Evolutionary conservation across 2,113 vertebrate species (phyloP).

Genomic region (human): GRCh38 chr12:66353501-66354000

Average conservation of each 20-base stretch:
- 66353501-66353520: conserved; percentile 95
- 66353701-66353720: background rate
- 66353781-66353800: background rate
- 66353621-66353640: background rate
- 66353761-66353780: background rate
- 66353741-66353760: background rate
- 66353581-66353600: background rate
- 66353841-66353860: background rate
- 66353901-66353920: background rate
- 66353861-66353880: background rate
- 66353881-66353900: background rate
- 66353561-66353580: conserved; percentile 83
- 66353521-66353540: conserved; percentile 98
- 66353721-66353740: background rate
- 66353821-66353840: background rate
- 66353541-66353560: conserved; percentile 94
- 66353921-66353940: background rate
- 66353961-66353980: background rate
- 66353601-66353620: background rate
- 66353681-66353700: background rate
- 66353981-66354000: background rate
- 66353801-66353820: too few relatives aligned
- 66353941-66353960: background rate
- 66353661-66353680: too few relatives aligned
- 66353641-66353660: background rate